Conservation (phyloP, 1,140 invertebrate genomes). For the Eurosta solidaginis region DNA sequence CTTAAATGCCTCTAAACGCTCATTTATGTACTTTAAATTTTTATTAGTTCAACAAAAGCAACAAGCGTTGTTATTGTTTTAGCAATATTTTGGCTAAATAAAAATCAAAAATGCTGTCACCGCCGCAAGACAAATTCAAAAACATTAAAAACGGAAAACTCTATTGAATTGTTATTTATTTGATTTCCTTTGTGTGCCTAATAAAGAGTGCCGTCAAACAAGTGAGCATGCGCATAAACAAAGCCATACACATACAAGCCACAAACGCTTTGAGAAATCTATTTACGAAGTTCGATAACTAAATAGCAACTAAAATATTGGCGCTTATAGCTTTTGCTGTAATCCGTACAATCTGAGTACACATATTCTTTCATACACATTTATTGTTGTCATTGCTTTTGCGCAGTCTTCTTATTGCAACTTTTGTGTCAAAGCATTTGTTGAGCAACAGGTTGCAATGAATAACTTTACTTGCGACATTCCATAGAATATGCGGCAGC, state of each 20-base stretch:
- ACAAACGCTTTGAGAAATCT: too few species aligned
- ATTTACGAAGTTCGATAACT: not conserved
- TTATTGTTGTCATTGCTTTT: not conserved
- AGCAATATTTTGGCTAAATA: not conserved
- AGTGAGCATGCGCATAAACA: not conserved
- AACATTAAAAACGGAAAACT: not conserved
- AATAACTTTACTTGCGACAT: slow-evolving; percentile 10
- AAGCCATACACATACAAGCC: not conserved
- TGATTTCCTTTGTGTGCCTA: slow-evolving; percentile 15
- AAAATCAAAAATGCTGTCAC: not conserved
- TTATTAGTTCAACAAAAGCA: not conserved
- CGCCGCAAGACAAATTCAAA: slow-evolving; percentile 8
- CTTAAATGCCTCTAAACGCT: not conserved
- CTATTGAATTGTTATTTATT: slow-evolving; percentile 16
- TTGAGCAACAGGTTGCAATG: slow-evolving; percentile 10
- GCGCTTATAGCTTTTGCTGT: not conserved
- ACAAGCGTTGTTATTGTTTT: not conserved
- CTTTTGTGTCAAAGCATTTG: slow-evolving; percentile 23
- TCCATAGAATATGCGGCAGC: too few species aligned
- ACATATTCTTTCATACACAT: not conserved
- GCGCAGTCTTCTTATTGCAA: not conserved
- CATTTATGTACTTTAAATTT: slow-evolving; percentile 7
- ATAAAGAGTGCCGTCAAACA: slow-evolving; percentile 6
- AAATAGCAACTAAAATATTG: not conserved
- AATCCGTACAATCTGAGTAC: not conserved